These are phyloP conservation scores for Macaria notata DNA, from an alignment of 2,888 invertebrate genomes.

Conservation along the genomic window DNA sequence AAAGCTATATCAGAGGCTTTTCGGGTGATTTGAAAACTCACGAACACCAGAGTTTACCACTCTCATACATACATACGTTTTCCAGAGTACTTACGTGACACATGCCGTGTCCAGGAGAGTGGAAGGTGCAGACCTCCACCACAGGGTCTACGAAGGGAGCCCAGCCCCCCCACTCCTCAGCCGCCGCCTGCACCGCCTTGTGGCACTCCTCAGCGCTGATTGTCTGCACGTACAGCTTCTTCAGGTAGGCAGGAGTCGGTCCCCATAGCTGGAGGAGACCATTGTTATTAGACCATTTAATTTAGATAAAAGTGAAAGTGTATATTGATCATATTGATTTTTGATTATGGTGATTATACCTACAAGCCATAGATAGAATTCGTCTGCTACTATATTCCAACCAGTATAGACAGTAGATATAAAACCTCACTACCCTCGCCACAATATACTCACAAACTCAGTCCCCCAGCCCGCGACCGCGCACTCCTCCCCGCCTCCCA, in stretches of 20 bases:
- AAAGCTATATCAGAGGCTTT: too few species aligned
- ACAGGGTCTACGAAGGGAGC: slow-evolving; percentile 22
- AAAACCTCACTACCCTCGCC: too few species aligned
- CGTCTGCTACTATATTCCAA: too few species aligned
- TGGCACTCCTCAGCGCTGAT: slow-evolving; percentile 34
- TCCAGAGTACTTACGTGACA: slow-evolving; percentile 40
- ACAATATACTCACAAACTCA: slow-evolving; percentile 26
- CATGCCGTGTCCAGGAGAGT: slow-evolving; percentile 35
- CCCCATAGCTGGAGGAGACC: slow-evolving; percentile 20
- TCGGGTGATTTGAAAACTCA: too few species aligned
- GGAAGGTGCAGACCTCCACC: slow-evolving; percentile 42
- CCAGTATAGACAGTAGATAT: too few species aligned
- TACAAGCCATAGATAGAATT: too few species aligned
- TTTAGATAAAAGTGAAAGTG: too few species aligned
- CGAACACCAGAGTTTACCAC: too few species aligned
- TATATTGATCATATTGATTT: too few species aligned
- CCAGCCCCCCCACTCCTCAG: slow-evolving; percentile 10
- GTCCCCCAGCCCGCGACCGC: slow-evolving; percentile 51
- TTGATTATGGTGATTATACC: too few species aligned
- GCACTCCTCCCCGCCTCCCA: slow-evolving; percentile 28
- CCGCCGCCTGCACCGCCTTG: slow-evolving; percentile 11
- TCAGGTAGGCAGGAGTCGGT: slow-evolving; percentile 25
- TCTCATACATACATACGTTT: too few species aligned
- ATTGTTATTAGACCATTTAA: too few species aligned
- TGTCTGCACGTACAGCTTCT: slow-evolving; percentile 31